These are phyloP conservation scores for Cryptotermes secundus DNA, from an alignment of 1,140 invertebrate genomes.

Conservation along the genomic window DNA sequence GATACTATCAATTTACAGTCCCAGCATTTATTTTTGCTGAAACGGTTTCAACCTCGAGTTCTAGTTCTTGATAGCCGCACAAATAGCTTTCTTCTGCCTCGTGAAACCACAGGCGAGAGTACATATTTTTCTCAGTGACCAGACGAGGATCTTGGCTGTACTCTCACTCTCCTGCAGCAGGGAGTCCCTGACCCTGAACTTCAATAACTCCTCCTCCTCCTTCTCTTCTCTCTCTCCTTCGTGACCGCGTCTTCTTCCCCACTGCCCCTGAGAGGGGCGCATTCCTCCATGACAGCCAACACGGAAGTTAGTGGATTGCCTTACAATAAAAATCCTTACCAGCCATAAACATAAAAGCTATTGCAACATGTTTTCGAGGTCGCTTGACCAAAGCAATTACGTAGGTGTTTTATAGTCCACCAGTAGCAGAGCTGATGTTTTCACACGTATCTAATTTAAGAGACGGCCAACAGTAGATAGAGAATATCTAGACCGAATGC, in stretches of 20 bases:
- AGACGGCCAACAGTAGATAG: too few relatives aligned
- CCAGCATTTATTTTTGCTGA: too few relatives aligned
- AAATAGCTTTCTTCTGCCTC: not conserved
- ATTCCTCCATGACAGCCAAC: not conserved
- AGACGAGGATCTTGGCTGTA: not conserved
- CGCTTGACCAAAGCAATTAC: not conserved
- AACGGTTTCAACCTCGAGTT: too few relatives aligned
- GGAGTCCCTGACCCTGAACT: slow-evolving; percentile 13
- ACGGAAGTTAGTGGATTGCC: not conserved
- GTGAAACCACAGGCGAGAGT: not conserved
- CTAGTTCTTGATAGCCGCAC: too few relatives aligned
- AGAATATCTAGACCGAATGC: too few relatives aligned
- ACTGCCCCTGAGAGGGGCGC: not conserved
- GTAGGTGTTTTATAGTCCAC: not conserved
- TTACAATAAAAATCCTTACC: not conserved
- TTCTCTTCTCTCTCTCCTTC: not conserved
- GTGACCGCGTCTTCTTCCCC: not conserved
- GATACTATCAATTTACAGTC: too few relatives aligned
- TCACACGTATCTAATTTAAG: too few relatives aligned
- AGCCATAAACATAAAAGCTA: not conserved
- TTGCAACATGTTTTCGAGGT: not conserved
- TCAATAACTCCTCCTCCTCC: not conserved
- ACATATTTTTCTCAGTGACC: not conserved
- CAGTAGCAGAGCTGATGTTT: too few relatives aligned
- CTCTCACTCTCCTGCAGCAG: not conserved